A percentile compares a stretch with the other conserved stretches of the same genome.
Evolutionary conservation across 2,113 vertebrate genomes (phyloP).

Genomic region (Gnathonemus longibarbis): DNA sequence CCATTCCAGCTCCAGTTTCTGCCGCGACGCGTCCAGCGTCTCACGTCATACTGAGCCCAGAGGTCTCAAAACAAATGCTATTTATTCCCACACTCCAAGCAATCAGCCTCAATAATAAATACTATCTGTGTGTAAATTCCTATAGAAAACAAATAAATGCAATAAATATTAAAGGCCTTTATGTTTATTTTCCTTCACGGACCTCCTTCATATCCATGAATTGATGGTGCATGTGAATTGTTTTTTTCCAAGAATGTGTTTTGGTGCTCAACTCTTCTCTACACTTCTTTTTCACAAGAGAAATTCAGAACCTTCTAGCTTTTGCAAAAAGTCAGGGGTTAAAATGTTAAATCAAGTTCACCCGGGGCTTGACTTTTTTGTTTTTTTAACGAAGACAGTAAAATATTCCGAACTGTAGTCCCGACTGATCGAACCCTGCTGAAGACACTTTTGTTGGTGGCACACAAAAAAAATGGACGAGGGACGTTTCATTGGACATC

Average conservation of each 20-base stretch:
- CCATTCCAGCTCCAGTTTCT: background rate
- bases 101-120: background rate
- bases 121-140: background rate
- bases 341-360: too few species aligned
- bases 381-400: too few species aligned
- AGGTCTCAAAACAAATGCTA: background rate
- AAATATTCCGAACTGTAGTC: too few species aligned
- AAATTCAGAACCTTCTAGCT: background rate
- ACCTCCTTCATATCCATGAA: background rate
- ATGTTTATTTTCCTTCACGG: background rate
- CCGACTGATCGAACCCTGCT: background rate
- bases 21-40: background rate
- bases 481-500: background rate
- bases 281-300: background rate
- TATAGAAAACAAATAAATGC: background rate
- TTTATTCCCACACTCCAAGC: background rate
- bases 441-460: background rate
- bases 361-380: too few species aligned
- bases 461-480: background rate
- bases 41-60: background rate
- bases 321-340: background rate
- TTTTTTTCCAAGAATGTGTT: background rate
- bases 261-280: background rate
- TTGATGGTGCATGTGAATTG: background rate
- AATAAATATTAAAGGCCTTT: background rate